These are phyloP conservation scores for Eremophila alpestris DNA, from an alignment of 2,797 vertebrate species.

Conservation along the genomic window DNA sequence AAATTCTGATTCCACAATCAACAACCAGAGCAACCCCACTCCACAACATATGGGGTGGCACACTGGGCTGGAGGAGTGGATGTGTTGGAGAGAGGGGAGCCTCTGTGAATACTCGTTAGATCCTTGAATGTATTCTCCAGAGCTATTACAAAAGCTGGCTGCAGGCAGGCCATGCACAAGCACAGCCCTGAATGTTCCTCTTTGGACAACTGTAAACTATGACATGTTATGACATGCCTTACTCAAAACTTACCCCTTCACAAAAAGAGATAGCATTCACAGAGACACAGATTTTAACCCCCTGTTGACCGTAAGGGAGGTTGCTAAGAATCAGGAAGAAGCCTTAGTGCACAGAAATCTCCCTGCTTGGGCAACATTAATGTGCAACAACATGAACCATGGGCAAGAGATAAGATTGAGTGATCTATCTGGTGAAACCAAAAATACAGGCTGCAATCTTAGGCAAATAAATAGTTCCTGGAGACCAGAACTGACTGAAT, in stretches of 20 bases:
- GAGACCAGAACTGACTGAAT: neutral
- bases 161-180: neutral
- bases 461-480: neutral
- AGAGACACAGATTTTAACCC: neutral
- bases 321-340: neutral
- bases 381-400: neutral
- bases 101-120: neutral
- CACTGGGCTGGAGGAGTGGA: neutral
- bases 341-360: neutral
- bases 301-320: neutral
- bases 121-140: neutral
- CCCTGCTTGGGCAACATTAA: neutral
- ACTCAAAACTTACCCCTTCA: neutral
- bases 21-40: too few relatives aligned
- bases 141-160: neutral
- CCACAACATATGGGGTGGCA: neutral
- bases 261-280: neutral
- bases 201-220: neutral
- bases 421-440: neutral
- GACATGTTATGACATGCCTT: neutral
- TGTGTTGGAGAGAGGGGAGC: neutral
- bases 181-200: neutral
- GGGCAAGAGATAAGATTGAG: neutral
- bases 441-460: neutral
- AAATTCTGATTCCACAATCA: neutral